Evolutionary conservation across 2,113 vertebrate genomes (phyloP), one percentile per base, ranked within the genome.

Genomic region (Martes martes): DNA sequence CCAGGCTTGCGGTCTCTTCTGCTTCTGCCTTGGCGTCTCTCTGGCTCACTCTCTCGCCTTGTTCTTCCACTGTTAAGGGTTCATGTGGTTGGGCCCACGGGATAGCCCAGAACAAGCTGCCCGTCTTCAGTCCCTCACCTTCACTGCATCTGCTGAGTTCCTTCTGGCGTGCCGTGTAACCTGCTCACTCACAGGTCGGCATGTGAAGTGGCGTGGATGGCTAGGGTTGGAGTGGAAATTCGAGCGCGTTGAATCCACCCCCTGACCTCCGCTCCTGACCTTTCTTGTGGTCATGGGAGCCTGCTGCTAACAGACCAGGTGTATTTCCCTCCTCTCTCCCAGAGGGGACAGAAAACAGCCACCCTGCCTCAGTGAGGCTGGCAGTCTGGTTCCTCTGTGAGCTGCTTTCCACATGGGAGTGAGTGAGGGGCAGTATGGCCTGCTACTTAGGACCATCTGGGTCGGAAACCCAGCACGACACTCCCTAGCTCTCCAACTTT

Each of bases 361-460:
- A 28, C 23, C 47, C 33, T n/a, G 39, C 52, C 28, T 31, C 7
- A 3, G 4, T 1, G 31, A 55, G 71, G 82, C 4, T 0, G 10
- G 24, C 9, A 13, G 1, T 3, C 5, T n/a, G 8, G 14, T 16
- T 92, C 9, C 6, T 89, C 45, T 45, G 1, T 26, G 76, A 28
- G 18, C 39, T 55, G 74, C 19, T 26, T 16, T 6, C 33, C 7
- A 6, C 33, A 6, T 31, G 7, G 10, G 14, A 33, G 14, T 31
- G 59, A 47, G 23, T 5, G 5, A n/a, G 16, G 16, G 16, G 4
- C 31, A 2, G 7, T 0, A 2, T 3, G 1, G 11, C 2, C 24
- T 24, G 31, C 10, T 4, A 33, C 7, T 24, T 45, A 52, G 50
- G 2, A 55, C 61, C 45, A 0, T 19, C 78, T 19, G 89, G 59